Percentiles rank a stretch among this genome's conserved stretches.
Evolutionary conservation across 2,113 vertebrate species (phyloP).

Genomic region (Cariama cristata): DNA sequence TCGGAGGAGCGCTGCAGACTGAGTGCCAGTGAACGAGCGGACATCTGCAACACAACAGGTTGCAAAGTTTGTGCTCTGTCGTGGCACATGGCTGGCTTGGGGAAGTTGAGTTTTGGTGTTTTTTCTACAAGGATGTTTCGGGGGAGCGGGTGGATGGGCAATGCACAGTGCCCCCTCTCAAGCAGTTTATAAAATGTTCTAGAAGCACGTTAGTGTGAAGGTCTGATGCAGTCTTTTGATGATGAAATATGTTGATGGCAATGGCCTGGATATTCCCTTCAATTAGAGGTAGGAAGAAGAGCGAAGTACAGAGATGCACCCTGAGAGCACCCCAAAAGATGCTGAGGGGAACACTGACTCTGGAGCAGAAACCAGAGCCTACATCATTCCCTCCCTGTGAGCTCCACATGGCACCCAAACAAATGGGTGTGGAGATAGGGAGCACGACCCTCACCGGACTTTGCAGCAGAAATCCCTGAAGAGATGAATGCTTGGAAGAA

Average conservation of each 20-base stretch:
- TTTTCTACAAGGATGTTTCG: neutral
- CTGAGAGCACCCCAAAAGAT: neutral
- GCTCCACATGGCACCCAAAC: neutral
- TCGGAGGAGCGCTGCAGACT: neutral
- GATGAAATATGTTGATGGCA: neutral
- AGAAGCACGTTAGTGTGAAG: neutral
- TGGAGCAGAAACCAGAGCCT: neutral
- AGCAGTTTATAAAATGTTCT: neutral
- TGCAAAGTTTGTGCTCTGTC: neutral
- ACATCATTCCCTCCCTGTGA: neutral
- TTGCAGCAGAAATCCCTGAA: neutral
- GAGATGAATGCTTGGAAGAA: neutral
- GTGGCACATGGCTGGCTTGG: neutral
- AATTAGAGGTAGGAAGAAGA: neutral
- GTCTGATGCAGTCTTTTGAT: neutral
- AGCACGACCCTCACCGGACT: fast-evolving
- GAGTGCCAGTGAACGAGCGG: fast-evolving
- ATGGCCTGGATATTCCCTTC: neutral
- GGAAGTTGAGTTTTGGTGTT: neutral
- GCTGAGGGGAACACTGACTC: neutral
- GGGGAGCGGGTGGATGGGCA: neutral
- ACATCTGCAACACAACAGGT: neutral
- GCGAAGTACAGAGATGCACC: neutral
- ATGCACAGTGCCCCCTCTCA: neutral
- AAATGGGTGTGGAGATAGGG: neutral